A percentile compares a stretch with the other conserved stretches of the same genome.
Conservation (phyloP, 2,888 invertebrate genomes). For the Cerastis rubricosa region DNA sequence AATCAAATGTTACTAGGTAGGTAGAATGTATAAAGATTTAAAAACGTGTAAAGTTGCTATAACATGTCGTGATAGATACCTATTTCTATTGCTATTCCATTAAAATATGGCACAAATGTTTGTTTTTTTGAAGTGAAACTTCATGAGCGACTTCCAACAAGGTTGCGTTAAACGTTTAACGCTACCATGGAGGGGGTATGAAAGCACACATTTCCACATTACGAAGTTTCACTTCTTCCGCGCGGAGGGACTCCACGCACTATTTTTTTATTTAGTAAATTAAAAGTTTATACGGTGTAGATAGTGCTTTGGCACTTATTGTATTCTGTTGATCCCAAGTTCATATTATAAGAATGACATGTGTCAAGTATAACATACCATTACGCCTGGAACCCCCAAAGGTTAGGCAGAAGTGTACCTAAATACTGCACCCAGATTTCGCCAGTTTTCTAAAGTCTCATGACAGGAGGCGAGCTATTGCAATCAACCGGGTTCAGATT, state of each 20-base stretch:
- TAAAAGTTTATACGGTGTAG: neutral
- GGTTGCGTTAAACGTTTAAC: too few species aligned
- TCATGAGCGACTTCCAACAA: too few species aligned
- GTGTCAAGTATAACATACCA: neutral
- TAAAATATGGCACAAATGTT: slow-evolving; percentile 6
- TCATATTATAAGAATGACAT: neutral
- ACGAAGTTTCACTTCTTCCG: too few species aligned
- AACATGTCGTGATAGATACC: slow-evolving; percentile 53
- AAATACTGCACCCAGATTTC: neutral
- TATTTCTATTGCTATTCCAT: slow-evolving; percentile 22
- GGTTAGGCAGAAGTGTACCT: neutral
- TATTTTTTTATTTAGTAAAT: neutral
- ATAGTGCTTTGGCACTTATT: slow-evolving; percentile 16
- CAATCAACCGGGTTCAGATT: neutral
- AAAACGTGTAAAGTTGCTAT: slow-evolving; percentile 65
- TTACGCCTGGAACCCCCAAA: neutral
- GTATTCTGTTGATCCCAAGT: slow-evolving; percentile 11
- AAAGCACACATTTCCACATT: too few species aligned
- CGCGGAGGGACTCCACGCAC: too few species aligned
- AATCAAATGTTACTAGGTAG: slow-evolving; percentile 53
- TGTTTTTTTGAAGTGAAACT: too few species aligned
- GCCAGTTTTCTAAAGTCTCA: neutral
- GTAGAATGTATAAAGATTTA: slow-evolving; percentile 67
- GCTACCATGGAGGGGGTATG: too few species aligned
- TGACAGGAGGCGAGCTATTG: neutral